Conservation (phyloP, 2,113 vertebrate species). For the Cochlearius cochlearius region DNA sequence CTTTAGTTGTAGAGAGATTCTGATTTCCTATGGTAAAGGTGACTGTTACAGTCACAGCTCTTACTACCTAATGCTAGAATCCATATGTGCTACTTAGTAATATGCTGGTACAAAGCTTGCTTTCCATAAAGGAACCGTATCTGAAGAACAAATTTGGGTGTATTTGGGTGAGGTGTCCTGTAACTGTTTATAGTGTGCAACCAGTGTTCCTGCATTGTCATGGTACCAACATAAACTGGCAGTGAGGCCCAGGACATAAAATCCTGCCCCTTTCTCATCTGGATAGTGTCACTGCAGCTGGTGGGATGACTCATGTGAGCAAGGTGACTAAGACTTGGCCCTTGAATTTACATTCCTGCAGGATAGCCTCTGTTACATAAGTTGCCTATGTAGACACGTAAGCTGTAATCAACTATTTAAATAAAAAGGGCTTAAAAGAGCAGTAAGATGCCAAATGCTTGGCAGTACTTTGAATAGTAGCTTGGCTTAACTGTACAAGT, state of each 20-base stretch:
- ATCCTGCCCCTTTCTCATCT: not conserved
- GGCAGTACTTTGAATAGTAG: not conserved
- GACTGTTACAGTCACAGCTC: not conserved
- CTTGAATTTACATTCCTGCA: slow-evolving; percentile 16
- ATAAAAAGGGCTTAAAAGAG: slow-evolving; percentile 53
- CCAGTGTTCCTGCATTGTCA: not conserved
- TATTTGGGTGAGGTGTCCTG: not conserved
- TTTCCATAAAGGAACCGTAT: not conserved
- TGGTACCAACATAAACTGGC: not conserved
- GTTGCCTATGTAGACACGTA: not conserved
- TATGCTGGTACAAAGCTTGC: not conserved
- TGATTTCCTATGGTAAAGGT: not conserved
- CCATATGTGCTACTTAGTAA: accelerated
- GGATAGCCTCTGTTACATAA: slow-evolving; percentile 31
- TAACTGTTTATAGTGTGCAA: not conserved
- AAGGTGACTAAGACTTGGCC: slow-evolving; percentile 37
- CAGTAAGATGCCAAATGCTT: not conserved
- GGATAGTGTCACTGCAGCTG: slow-evolving; percentile 29
- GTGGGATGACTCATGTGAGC: slow-evolving; percentile 4
- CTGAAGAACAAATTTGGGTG: not conserved
- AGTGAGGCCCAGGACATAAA: not conserved
- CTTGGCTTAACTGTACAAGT: slow-evolving; percentile 2
- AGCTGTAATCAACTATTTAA: slow-evolving; percentile 48
- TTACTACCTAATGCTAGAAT: not conserved
- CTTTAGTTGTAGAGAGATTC: not conserved